Conservation (phyloP, 1,140 invertebrate species). For the Drosophila melanica region DNA sequence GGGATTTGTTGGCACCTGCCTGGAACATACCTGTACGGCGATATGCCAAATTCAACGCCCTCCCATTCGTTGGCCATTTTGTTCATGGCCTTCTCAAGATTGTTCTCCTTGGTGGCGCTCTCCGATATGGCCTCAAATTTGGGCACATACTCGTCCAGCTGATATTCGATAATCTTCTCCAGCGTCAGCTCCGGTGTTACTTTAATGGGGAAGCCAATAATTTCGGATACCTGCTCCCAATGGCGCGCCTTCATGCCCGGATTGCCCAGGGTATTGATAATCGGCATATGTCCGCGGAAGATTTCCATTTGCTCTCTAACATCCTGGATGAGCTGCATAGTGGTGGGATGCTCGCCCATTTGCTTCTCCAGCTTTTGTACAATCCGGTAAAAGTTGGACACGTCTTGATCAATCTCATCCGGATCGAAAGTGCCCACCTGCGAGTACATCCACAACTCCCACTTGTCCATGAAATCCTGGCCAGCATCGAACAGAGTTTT, state of each 20-base stretch:
- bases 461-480: constrained; percentile 93
- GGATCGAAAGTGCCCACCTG: constrained; percentile 94
- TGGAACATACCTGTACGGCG: constrained; percentile 71
- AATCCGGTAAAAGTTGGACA: constrained; percentile 91
- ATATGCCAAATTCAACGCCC: constrained; percentile 90
- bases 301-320: constrained; percentile 90
- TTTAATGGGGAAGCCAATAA: constrained; percentile 96
- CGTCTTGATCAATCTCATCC: constrained; percentile 93
- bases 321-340: constrained; percentile 87
- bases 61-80: constrained; percentile 98
- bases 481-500: constrained; percentile 95
- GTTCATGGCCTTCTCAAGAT: constrained; percentile 93
- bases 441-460: constrained; percentile 92
- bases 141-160: constrained; percentile 94
- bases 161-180: constrained; percentile 96
- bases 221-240: constrained; percentile 98
- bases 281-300: constrained; percentile 95
- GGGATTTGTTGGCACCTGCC: not conserved
- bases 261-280: constrained; percentile 96
- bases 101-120: constrained; percentile 97
- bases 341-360: constrained; percentile 89
- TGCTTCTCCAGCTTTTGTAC: constrained; percentile 95
- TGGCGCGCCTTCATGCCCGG: constrained; percentile 96
- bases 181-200: constrained; percentile 93
- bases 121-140: constrained; percentile 97